These are phyloP conservation scores for Crypturellus undulatus DNA, from an alignment of 2,113 vertebrate genomes.

Conservation along the genomic window DNA sequence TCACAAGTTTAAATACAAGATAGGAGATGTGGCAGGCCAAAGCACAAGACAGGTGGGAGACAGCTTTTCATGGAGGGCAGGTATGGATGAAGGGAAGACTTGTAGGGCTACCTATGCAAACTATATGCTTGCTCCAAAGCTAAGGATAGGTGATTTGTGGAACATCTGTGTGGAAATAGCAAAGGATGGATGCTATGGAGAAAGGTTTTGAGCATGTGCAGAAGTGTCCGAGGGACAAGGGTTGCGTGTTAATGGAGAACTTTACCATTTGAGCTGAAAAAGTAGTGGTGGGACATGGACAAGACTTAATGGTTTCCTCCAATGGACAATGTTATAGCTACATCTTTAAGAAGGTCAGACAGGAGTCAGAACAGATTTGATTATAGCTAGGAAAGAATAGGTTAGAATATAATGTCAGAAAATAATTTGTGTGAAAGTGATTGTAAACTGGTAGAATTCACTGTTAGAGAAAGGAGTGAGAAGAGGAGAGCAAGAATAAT, in stretches of 20 bases:
- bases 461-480: not conserved
- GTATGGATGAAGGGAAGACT: not conserved
- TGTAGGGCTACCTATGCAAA: fast-evolving
- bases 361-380: not conserved
- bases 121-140: fast-evolving
- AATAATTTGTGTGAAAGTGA: not conserved
- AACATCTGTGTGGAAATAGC: not conserved
- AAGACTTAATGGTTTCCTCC: not conserved
- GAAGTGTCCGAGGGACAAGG: not conserved
- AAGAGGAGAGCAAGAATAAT: not conserved
- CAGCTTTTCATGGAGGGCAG: not conserved
- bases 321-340: not conserved
- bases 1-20: not conserved
- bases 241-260: not conserved
- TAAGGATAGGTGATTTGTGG: not conserved
- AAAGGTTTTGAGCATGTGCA: not conserved
- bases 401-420: not conserved
- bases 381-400: not conserved
- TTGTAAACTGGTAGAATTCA: not conserved
- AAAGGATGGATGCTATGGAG: not conserved
- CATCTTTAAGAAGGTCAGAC: not conserved
- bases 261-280: not conserved
- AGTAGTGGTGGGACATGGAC: not conserved
- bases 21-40: not conserved
- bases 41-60: not conserved